Base-by-base conservation (phyloP, 2,888 invertebrate genomes). In the Drosophila histrio region DNA sequence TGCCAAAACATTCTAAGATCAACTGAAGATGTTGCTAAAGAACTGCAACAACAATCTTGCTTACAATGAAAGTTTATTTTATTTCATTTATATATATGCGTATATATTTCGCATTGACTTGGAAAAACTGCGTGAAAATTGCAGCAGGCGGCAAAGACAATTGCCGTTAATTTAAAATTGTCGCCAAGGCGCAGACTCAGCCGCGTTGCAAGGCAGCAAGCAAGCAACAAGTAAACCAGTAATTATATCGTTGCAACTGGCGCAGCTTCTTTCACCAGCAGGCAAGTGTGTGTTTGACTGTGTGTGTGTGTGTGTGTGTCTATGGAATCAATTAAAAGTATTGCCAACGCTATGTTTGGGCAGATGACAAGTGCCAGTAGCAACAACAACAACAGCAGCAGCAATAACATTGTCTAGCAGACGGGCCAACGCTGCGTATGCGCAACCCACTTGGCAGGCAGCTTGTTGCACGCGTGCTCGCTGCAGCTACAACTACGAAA, bases 251-350 rank as follows among this genome's bases (percentile, higher is more conserved):
- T 41, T 72, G 69, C 72, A 79, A 84, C 72, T 88, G 84, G 87
- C 81, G 67, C 81, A 80, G 84, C 84, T 76, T 87, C 82, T 83
- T 83, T 87, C 85, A 85, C 85, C 54, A 44, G 57, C 44, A 28
- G 21, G 21, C 26, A 17, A 24, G 1, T 28, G 46, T 32, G 32
- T 8, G n/a, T 36, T 7, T n/a, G n/a, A n/a, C n/a, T 24, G 32
- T 43, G 7, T 39, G 60, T 58, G 22, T 57, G 19, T 67, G 64
- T 58, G 57, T 50, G 56, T 72, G 46, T 72, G 64, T 68, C 64
- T 76, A 64, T 88, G 80, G 84, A 88, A 88, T 85, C 84, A 85
- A 85, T 85, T 85, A 85, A 88, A 85, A 88, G 87, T 86, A 85
- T 86, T 80, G 81, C 75, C 63, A 65, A 68, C 69, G 58, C 88